Percentiles rank a stretch among this genome's conserved stretches.
These are phyloP conservation scores for Zeuzera pyrina DNA, from an alignment of 2,888 invertebrate genomes.

Conservation along the genomic window DNA sequence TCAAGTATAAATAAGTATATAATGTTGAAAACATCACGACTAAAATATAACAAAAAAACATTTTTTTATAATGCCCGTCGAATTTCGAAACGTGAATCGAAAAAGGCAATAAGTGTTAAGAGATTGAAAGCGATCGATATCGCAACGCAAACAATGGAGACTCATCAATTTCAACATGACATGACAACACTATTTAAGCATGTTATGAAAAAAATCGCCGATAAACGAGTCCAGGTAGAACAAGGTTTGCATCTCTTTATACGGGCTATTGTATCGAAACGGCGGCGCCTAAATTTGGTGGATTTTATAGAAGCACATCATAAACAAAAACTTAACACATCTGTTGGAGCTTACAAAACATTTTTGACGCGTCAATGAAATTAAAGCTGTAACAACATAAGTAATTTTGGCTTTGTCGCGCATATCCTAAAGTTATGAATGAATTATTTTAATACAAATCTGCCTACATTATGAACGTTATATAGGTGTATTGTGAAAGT, in stretches of 20 bases:
- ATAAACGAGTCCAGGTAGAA: constrained; percentile 49
- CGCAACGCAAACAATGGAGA: constrained; percentile 40
- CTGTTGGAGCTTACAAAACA: too few relatives aligned
- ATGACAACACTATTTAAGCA: constrained; percentile 23
- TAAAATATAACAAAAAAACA: neutral
- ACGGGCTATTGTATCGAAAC: constrained; percentile 42
- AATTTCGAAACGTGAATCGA: too few relatives aligned
- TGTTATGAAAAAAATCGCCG: constrained; percentile 39
- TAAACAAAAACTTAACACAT: constrained; percentile 15
- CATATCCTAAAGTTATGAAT: too few relatives aligned
- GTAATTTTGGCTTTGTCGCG: too few relatives aligned
- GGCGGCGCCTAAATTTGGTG: constrained; percentile 56
- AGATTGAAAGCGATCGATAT: constrained; percentile 33
- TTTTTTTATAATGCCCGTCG: too few relatives aligned
- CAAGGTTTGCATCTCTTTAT: constrained; percentile 46
- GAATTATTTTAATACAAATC: too few relatives aligned
- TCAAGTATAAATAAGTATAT: constrained; percentile 1
- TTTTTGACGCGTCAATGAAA: neutral
- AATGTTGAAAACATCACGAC: neutral
- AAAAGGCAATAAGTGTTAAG: too few relatives aligned
- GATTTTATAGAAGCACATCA: constrained; percentile 28
- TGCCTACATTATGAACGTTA: too few relatives aligned
- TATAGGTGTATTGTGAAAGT: too few relatives aligned
- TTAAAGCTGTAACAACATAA: neutral
- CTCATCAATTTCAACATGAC: constrained; percentile 47